phyloP scores from a whole-genome alignment of 2,113 vertebrate species.

The Catharus bicknelli region DNA sequence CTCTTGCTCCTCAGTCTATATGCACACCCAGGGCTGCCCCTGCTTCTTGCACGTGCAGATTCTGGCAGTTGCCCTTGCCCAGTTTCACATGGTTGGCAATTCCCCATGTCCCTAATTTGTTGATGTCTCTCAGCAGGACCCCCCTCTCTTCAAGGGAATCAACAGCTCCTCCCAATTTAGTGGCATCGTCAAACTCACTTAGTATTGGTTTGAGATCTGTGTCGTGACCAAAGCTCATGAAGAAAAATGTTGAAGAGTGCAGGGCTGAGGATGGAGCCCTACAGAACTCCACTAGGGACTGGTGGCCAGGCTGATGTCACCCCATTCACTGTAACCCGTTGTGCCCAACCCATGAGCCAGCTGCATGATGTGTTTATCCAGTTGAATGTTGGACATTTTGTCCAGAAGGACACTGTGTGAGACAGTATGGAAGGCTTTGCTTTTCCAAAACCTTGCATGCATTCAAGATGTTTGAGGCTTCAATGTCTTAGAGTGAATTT shows the following conservation, averaged over 20 bases:
- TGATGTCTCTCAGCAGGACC: accelerated
- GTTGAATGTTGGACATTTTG: background rate
- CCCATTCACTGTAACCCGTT: background rate
- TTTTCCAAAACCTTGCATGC: too few relatives aligned
- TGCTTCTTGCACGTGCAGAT: background rate
- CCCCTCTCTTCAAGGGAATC: accelerated
- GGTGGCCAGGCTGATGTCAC: background rate
- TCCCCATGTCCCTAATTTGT: background rate
- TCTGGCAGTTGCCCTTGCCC: background rate
- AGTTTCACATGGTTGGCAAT: background rate
- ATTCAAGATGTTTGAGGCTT: background rate
- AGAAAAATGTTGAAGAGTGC: background rate
- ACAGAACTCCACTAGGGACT: too few relatives aligned
- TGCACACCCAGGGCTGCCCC: too few relatives aligned
- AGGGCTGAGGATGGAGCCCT: background rate
- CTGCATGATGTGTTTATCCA: background rate
- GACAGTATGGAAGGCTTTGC: background rate
- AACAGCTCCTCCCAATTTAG: background rate
- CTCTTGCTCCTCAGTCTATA: accelerated
- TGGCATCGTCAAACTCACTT: accelerated
- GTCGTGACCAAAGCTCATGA: accelerated
- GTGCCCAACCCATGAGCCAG: too few relatives aligned
- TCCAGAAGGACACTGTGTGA: background rate
- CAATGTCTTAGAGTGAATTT: background rate
- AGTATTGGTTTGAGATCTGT: background rate